Evolutionary conservation across 1,140 invertebrate genomes (phyloP), one percentile per base, ranked within the genome.

Genomic region (Centruroides vittatus): DNA sequence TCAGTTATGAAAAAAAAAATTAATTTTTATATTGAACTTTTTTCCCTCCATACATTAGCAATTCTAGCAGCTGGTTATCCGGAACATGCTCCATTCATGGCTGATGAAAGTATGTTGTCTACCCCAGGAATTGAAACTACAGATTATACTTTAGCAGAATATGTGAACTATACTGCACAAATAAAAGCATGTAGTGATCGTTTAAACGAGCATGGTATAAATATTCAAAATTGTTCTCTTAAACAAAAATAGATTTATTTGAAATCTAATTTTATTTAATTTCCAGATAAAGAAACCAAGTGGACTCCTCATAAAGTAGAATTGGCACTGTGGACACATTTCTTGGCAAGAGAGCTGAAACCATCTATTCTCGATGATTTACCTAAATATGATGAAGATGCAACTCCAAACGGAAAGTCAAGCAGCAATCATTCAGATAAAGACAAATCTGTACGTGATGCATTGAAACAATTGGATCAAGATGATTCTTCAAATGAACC

Each of bases 131-230:
- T 95, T 75, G 89, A 94, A 78, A 68, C 72, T 7, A 91, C 93
- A 68, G 90, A 94, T 74, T 96, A 93, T 77, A 96, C 92, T 66
- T 87, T 89, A 73, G 91, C 90, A 79, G 91, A 93, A 79, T 95
- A 94, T 82, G 82, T 93, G 71, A 91, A 92, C 75, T 94, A 93
- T 80, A 88, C 92, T 66, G 84, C 86, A 72, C 87, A 93, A 78
- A 89, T 94, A 72, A 82, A 84, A 70, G 79, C 77, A 54, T 84
- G 86, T 68, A 84, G 85, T 67, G 84, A 89, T 74, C 84, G 87
- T 72, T 80, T 93, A 66, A 90, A 91, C 78, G 83, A 82, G 74
- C 83, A 87, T 74, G 79, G 80, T 82, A 71, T 70, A 68, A 71
- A 52, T 47, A 34, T 34, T 51, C 34, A 51, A n/a, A 2, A 53